phyloP scores from a whole-genome alignment of 2,888 invertebrate species.

The Xanthostigma xanthostigma region DNA sequence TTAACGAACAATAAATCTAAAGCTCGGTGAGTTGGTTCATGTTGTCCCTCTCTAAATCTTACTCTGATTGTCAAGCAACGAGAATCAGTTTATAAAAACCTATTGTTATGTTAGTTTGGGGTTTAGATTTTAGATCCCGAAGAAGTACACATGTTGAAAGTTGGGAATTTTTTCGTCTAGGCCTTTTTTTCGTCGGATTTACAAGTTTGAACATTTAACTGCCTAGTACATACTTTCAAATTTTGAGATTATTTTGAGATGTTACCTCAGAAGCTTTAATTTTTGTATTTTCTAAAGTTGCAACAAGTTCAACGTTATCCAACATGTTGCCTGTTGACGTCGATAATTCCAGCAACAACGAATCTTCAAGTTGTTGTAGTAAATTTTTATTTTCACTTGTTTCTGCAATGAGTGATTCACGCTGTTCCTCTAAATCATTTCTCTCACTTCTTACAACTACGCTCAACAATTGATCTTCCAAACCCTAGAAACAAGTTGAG shows the following conservation, averaged over 20 bases:
- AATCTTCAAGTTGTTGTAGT: conserved; percentile 72
- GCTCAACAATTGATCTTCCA: conserved; percentile 81
- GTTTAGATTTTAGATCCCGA: no score
- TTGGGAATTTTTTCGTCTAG: no score
- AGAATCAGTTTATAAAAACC: no score
- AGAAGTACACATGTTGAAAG: no score
- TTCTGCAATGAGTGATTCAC: conserved; percentile 67
- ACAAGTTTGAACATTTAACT: no score
- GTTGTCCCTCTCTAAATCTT: no score
- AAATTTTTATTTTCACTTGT: conserved; percentile 76
- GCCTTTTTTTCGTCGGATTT: not conserved
- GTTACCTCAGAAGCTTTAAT: conserved; percentile 66
- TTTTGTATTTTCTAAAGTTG: conserved; percentile 80
- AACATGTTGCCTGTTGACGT: conserved; percentile 85
- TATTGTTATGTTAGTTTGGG: no score
- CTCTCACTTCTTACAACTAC: conserved; percentile 80
- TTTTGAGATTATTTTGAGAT: conserved; percentile 1
- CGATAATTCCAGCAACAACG: conserved; percentile 66
- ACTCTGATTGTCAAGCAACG: no score
- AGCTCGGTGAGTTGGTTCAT: no score
- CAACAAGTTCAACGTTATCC: conserved; percentile 74
- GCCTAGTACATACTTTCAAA: no score
- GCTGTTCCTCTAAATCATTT: conserved; percentile 74
- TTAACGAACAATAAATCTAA: no score
- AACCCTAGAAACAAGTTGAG: conserved; percentile 35